phyloP scores from a whole-genome alignment of 2,113 vertebrate species.

The Nanger granti region DNA sequence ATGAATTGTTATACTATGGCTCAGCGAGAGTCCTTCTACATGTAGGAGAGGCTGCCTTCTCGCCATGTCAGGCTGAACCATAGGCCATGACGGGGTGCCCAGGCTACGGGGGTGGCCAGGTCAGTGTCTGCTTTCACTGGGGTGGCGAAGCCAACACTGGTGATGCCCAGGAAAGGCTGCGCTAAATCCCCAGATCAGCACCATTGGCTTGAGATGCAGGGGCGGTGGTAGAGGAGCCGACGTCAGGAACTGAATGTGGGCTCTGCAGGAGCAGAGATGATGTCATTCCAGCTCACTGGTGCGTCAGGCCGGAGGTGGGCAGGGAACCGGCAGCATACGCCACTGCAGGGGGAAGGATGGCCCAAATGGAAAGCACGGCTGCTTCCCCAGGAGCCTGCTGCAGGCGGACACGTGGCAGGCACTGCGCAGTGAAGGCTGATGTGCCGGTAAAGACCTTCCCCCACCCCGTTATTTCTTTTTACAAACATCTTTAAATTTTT shows the following conservation, averaged over 20 bases:
- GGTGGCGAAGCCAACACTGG: neutral
- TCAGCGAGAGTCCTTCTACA: neutral
- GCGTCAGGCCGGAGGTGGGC: neutral
- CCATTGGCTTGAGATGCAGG: neutral
- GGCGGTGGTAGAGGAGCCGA: accelerated
- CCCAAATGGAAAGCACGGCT: neutral
- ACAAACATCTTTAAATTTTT: neutral
- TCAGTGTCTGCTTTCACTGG: neutral
- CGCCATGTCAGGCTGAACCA: neutral
- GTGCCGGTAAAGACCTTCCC: no score
- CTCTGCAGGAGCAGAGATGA: neutral
- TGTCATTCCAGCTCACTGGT: neutral
- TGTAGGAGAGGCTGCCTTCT: neutral
- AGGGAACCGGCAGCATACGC: neutral
- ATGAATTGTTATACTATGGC: neutral
- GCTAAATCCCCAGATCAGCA: neutral
- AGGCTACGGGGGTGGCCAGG: accelerated
- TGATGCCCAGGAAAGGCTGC: neutral
- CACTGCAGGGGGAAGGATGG: neutral
- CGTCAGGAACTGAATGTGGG: neutral
- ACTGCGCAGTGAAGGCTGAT: neutral
- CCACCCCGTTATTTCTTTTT: neutral
- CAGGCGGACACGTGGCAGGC: accelerated
- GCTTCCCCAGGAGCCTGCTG: no score
- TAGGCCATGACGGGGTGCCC: accelerated